A percentile compares a stretch with the other conserved stretches of the same genome.
Evolutionary conservation across 2,113 vertebrate species (phyloP).

Genomic region (Aviceda subcristata): DNA sequence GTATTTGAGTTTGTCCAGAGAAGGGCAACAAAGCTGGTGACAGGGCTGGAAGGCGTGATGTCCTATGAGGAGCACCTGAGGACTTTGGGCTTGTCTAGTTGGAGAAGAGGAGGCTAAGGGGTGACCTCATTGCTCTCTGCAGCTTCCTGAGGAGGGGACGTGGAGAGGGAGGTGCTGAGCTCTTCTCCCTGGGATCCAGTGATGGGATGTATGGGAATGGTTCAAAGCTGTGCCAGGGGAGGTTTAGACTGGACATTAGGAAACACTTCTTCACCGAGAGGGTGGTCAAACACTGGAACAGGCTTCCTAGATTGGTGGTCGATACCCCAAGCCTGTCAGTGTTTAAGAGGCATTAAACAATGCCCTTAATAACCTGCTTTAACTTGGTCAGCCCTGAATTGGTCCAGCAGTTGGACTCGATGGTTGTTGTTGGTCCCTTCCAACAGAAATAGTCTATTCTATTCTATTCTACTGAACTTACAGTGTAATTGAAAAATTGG

Average conservation of each 20-base stretch:
- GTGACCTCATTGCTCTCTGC: accelerated
- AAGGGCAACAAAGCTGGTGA: neutral
- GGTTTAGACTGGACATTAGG: neutral
- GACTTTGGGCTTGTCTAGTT: neutral
- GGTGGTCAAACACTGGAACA: neutral
- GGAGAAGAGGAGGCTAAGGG: neutral
- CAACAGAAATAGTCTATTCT: neutral
- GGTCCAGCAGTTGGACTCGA: neutral
- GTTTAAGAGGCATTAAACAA: neutral
- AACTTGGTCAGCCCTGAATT: neutral
- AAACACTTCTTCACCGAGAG: neutral
- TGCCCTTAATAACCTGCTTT: neutral
- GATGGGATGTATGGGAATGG: neutral
- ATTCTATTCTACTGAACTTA: neutral
- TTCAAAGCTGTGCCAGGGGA: neutral
- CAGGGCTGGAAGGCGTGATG: neutral
- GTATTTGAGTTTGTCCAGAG: neutral
- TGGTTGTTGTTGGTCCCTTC: neutral
- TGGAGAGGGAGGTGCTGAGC: neutral
- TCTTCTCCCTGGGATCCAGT: neutral
- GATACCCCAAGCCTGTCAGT: neutral
- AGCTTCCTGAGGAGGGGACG: neutral
- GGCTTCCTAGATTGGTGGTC: neutral
- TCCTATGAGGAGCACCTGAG: neutral
- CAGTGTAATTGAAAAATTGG: neutral